Evolutionary conservation across 2,113 vertebrate genomes (phyloP).

Genomic region (Oncorhynchus kisutch): DNA sequence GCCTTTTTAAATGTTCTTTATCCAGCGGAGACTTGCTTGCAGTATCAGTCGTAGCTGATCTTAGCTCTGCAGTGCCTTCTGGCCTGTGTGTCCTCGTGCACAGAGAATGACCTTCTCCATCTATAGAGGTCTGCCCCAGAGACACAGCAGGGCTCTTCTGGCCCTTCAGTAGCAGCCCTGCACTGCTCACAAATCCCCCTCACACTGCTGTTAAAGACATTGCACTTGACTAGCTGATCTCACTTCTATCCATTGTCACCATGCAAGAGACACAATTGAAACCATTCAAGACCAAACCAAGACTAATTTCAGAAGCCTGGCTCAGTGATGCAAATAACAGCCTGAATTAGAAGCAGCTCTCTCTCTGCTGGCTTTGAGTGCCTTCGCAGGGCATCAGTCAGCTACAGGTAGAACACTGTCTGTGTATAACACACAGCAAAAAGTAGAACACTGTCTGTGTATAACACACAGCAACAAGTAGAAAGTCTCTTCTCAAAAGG

Average conservation of each 20-base stretch:
- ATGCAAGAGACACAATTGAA: not conserved
- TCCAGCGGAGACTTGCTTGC: no score
- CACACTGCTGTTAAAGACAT: not conserved
- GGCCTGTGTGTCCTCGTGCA: not conserved
- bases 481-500: not conserved
- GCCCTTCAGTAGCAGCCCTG: no score
- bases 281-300: constrained; percentile 29
- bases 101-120: no score
- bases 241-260: not conserved
- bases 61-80: no score
- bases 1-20: no score
- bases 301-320: constrained; percentile 6
- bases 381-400: not conserved
- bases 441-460: no score
- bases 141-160: not conserved
- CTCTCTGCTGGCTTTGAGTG: not conserved
- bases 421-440: no score
- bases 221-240: constrained; percentile 9
- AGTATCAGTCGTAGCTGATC: no score
- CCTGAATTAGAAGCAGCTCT: not conserved
- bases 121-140: not conserved
- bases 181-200: not conserved
- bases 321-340: constrained; percentile 33
- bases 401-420: no score
- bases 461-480: no score